Base-by-base conservation (phyloP, 2,113 vertebrate species). In the Eurystomus gularis region DNA sequence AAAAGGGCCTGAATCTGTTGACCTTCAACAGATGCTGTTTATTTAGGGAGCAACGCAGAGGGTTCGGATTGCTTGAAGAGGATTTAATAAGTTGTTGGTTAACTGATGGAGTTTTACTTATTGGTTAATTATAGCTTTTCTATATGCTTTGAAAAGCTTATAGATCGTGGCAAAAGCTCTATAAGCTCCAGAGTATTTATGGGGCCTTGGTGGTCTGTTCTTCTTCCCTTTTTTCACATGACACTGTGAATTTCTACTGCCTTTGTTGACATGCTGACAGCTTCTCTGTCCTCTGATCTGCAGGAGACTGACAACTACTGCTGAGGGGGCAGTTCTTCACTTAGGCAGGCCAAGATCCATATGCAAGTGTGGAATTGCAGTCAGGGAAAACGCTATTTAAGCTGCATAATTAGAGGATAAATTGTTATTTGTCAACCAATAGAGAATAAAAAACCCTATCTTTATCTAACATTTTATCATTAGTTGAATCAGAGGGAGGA, bases 401-500 rank as follows among this genome's bases (percentile, higher is more conserved):
- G 78, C 86, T 61, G 28, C 42, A 91, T 76, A 90, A 85, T 91
- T 96, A 73, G 81, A 75, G 82, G 92, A 93, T 81, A 96, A 97
- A 95, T 93, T 96, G 69, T 96, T 96, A 91, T 88, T 97, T 96
- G 88, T 97, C 70, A 97, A 88, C 95, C 51, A 95, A 65, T 76
- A 73, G 55, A 91, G 75, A 81, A 72, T 48, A 65, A 93, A 91
- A 71, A 93, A 97, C 62, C 88, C 51, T 92, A 77, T 93, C 88
- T 77, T 69, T 92, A 79, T 76, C 66, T 94, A 87, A 90, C 12
- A 5, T 89, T 96, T 97, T 95, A 92, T 96, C 97, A 93, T 83
- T 87, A 90, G 58, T 52, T 93, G 90, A 95, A 96, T 69, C 61
- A 78, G 69, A 93, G 94, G 89, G 77, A 97, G 73, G 69, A 93